Evolutionary conservation across 1,140 invertebrate genomes (phyloP), one percentile per base, ranked within the genome.

Genomic region (Cheumatopsyche charites): DNA sequence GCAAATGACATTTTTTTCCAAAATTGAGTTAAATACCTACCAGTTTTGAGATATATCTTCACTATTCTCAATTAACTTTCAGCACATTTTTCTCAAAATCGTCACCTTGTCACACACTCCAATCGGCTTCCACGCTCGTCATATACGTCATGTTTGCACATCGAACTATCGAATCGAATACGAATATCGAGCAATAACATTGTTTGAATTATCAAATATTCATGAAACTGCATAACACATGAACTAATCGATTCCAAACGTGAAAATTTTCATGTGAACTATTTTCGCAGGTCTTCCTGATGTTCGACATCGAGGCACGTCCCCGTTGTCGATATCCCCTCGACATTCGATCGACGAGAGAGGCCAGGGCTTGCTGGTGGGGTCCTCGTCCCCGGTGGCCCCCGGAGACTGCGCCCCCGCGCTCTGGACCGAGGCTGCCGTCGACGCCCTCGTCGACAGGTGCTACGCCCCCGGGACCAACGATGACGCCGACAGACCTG

Each of bases 401-500:
- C 43, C 63, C 15, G 15, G 66, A 26, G 6, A 42, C 29, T 36
- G 29, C 29, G 29, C 29, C 29, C 29, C 29, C 13, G 13, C 36
- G 11, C 13, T 81, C 17, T 84, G 82, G 82, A 79, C 81, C 0
- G 70, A 82, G 9, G 80, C 82, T 0, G 74, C 74, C 7, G 74
- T 75, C 23, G 74, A 75, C 66, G 74, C 71, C n/a, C 68, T 75
- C 41, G 74, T 75, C 26, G 62, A 67, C 2, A 70, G 71, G 41
- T 73, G 71, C 68, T 75, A 71, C 47, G 71, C 67, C n/a, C 67
- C 74, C 12, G 41, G 61, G 1, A 42, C 67, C 4, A 62, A 63
- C 13, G 83, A 85, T 68, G 83, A 85, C 62, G 67, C 73, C 4
- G 94, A 97, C 70, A 82, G 96, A 73, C 95, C 95, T 0, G 95